Evolutionary conservation across 2,888 invertebrate genomes (phyloP), one percentile per base, ranked within the genome.

Genomic region (Cryptus viduatorius): DNA sequence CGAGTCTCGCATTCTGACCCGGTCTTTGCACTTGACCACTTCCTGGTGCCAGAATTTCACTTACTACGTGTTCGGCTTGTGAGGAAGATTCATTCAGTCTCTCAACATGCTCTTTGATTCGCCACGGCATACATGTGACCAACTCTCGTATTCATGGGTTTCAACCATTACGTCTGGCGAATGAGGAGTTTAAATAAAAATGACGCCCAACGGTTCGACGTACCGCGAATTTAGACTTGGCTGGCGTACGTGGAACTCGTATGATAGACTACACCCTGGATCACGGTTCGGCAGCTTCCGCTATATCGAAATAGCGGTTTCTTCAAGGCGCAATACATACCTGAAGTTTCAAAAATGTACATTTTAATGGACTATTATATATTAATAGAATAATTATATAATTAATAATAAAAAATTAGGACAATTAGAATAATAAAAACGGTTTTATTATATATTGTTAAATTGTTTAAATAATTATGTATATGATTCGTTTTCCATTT

Each of bases 1-100:
- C 87, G 87, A 85, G 90, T 85, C 87, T 53, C 71, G 86, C 89
- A 90, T 92, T 91, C 91, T 89, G 82, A 79, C 85, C 88, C 87
- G 92, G 92, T 91, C 90, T 91, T 92, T 92, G 92, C 90, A 88
- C 92, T 90, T 90, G 91, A 91, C 91, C 90, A 90, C 88, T 90
- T 90, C 89, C 89, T 89, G 89, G 88, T 90, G 91, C 90, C 90
- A 91, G 88, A 88, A 89, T 87, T 84, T 85, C 87, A 87, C 83
- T 83, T 86, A 83, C 83, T 84, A 87, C 79, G 75, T 37, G 50
- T 82, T 29, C 76, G 65, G 59, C 59, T 81, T 44, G 48, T 69
- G 69, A 77, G 61, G 46, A 69, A 68, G 59, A 64, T 82, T 80
- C 75, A 80, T 84, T 86, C 81, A 82, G 50, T 76, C 68, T 72